Base-by-base conservation (phyloP, 2,797 vertebrate genomes). In the Emydoidea blandingii region DNA sequence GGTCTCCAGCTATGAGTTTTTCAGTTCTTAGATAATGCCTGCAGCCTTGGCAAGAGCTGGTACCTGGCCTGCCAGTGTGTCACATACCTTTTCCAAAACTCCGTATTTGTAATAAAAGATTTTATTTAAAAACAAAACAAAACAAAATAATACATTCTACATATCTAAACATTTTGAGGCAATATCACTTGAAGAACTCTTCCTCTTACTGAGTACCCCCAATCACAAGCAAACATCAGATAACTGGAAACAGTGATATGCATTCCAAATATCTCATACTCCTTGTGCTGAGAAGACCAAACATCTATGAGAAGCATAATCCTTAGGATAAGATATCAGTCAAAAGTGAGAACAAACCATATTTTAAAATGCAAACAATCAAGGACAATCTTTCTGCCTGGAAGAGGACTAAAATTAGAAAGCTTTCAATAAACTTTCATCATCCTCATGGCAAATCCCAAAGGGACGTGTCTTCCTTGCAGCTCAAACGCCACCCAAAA, bases 351-450 rank as follows among this genome's bases (percentile, higher is more conserved):
- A 88, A 85, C 37, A 83, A 50, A 44, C 11, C 82, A 68, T 41
- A 59, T 86, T 93, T 94, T 85, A 86, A 79, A 76, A 87, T 81
- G 44, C 44, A 90, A 2, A 85, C 37, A 91, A 65, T 76, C 72
- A 91, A 88, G 31, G 14, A 8, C 37, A 59, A 2, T 19, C 25
- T 47, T 85, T 91, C 62, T n/a, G 87, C 12, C 68, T 80, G 34
- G 18, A 79, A 52, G 57, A 92, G 52, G 19, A 23, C 27, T 31
- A 2, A 1, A 5, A 2, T 86, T 15, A 80, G 53, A 93, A 57
- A 21, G 2, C 10, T 80, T 81, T 86, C 59, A 37, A 47, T 25
- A 84, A 90, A 47, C 1, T 1, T 49, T 74, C 84, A 44, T 52
- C 34, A 9, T 86, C 83, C 89, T 62, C 31, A 54, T 83, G 31